Conservation (phyloP, 1,140 invertebrate genomes). For the Micrasema longulum region DNA sequence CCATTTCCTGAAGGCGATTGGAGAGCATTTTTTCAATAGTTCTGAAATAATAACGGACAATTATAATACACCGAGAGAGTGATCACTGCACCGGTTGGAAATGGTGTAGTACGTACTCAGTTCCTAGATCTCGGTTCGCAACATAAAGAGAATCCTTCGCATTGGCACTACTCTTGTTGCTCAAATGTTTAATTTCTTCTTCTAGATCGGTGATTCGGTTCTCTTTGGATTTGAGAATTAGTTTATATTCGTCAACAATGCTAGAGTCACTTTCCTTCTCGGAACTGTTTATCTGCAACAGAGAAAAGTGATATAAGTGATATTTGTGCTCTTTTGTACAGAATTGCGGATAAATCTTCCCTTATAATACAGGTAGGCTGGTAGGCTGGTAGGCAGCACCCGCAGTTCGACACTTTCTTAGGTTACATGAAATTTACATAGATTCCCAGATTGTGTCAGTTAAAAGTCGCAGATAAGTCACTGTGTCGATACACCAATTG, state of each 20-base stretch:
- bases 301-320: too few relatives aligned
- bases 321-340: too few relatives aligned
- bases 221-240: slow-evolving; percentile 7
- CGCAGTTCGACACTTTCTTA: too few relatives aligned
- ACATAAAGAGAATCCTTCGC: background rate
- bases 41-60: slow-evolving; percentile 57
- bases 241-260: slow-evolving; percentile 14
- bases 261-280: too few relatives aligned
- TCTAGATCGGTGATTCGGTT: slow-evolving; percentile 5
- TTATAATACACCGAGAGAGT: background rate
- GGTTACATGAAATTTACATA: too few relatives aligned
- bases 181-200: slow-evolving; percentile 19
- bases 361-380: too few relatives aligned
- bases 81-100: background rate
- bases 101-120: background rate
- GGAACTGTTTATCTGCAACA: too few relatives aligned
- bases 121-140: background rate
- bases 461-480: too few relatives aligned
- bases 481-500: too few relatives aligned
- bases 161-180: background rate
- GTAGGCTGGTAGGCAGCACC: too few relatives aligned
- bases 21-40: slow-evolving; percentile 70
- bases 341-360: too few relatives aligned
- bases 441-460: too few relatives aligned
- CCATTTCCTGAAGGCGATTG: slow-evolving; percentile 75